Evolutionary conservation across 2,113 vertebrate species (phyloP), one percentile per base, ranked within the genome.

Genomic region (Mungos mungo): DNA sequence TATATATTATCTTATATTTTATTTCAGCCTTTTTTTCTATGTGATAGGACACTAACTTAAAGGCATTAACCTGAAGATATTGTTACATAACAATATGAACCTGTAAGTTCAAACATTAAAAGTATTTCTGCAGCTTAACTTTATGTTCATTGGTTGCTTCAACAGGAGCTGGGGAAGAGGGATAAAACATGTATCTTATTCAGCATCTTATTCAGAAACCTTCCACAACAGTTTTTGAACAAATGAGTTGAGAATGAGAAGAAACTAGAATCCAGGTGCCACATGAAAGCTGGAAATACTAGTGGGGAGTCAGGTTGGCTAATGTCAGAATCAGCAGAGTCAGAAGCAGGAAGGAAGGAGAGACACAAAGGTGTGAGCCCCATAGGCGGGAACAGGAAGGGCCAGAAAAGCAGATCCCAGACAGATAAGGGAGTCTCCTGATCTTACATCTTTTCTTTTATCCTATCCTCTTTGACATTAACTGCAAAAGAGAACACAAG

Each of bases 81-180:
- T 80, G 7, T 94, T 90, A 80, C 4, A 86, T 45, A 72, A 60
- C 57, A 60, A 60, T 60, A 60, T 60, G 57, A 60, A 60, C 2
- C 25, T 86, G 3, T 33, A 90, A 74, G 38, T 88, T 97, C 47
- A 96, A 83, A 95, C 77, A 66, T 50, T 93, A 47, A 93, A 93
- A 57, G 54, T 92, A 33, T 94, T 68, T 81, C 50, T 81, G 10
- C 31, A 80, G 16, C 5, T 35, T 69, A 25, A 31, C 35, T 87
- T 79, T 29, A 21, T 63, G 18, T 74, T 63, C 9, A 45, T 74
- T 94, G 21, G 2, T 74, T 71, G 33, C 60, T 88, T 96, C 8
- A 27, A 0, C 33, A 21, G 81, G 35, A n/a, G 81, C n/a, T 5
- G 25, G 27, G 38, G 25, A 45, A 90, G 85, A 82, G 15, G 19